Evolutionary conservation across 1,140 invertebrate genomes (phyloP).

Genomic region (Anastrepha ludens): DNA sequence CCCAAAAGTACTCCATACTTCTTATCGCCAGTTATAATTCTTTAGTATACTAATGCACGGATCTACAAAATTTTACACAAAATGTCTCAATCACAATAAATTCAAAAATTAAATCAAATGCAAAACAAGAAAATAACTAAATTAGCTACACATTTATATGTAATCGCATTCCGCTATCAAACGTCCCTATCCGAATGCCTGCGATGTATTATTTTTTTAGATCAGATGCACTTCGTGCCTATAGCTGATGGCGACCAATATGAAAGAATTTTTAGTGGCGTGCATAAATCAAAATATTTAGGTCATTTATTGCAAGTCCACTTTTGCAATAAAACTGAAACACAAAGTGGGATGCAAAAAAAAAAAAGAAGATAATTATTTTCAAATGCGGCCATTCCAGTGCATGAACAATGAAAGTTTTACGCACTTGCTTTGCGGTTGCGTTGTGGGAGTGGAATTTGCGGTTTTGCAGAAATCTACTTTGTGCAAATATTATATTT

Average conservation of each 20-base stretch:
- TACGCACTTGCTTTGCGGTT: conserved; percentile 47
- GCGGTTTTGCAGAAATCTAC: background rate
- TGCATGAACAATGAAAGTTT: background rate
- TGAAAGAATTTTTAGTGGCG: conserved; percentile 8
- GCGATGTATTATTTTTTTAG: background rate
- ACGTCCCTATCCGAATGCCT: background rate
- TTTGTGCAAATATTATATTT: background rate
- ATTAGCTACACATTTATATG: background rate
- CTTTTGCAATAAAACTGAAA: conserved; percentile 26
- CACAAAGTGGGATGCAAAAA: background rate
- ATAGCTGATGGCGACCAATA: background rate
- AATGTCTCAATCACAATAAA: background rate
- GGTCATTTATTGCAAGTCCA: conserved; percentile 43
- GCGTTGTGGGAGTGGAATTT: conserved; percentile 17
- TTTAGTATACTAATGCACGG: no score
- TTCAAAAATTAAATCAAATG: background rate
- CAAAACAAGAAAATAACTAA: background rate
- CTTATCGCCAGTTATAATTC: no score
- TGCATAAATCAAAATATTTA: conserved; percentile 42
- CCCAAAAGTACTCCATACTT: no score
- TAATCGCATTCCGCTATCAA: background rate
- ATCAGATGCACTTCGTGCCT: background rate
- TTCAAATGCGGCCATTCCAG: no score
- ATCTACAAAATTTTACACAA: background rate
- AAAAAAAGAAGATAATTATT: no score